Base-by-base conservation (phyloP, 1,140 invertebrate species). In the Drosophila nasuta region DNA sequence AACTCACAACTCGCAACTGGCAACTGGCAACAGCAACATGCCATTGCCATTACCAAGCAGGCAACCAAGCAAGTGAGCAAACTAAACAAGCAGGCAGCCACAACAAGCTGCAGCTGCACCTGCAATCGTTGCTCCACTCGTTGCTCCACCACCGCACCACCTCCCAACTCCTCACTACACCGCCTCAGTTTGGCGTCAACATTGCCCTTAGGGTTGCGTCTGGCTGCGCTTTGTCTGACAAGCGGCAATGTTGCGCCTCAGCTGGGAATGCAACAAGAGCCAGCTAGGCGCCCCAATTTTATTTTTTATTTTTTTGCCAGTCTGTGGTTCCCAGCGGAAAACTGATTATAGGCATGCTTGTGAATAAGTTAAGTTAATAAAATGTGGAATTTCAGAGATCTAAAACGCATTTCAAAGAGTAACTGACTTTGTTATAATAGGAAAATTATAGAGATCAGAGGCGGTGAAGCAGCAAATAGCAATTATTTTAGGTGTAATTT, bases 21-120 rank as follows among this genome's bases (percentile, higher is more conserved):
- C 71, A 62, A 68, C 75, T 43, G 15, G 75, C 77, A 58, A 60
- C 67, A 52, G 78, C 79, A 54, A 82, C 80, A 81, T 82, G 80
- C 80, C 81, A 46, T 59, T 66, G 63, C 69, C 60, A 70, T 63
- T 63, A 60, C 66, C 28, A 46, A 33, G 58, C 48, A 46, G 20
- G 7, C 28, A 17, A 33, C 28, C 52, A 33, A 8, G 5, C 33
- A 33, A 33, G 33, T 25, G 20, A 25, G 20, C 20, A 25, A 25
- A 25, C 20, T 25, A 25, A 25, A 25, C 43, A 45, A 33, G 58
- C 48, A 46, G 20, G 20, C 28, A 17, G 7, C 25, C 52, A 15
- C 35, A 38, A 38, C 35, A 38, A 38, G 35, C 35, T 43, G 48
- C 58, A 43, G 48, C 56, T 68, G 56, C 70, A 69, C 57, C 65